Percentiles rank a stretch among this genome's conserved stretches.
Conservation (phyloP, 1,140 invertebrate genomes). For the Ptiloglossa arizonensis region DNA sequence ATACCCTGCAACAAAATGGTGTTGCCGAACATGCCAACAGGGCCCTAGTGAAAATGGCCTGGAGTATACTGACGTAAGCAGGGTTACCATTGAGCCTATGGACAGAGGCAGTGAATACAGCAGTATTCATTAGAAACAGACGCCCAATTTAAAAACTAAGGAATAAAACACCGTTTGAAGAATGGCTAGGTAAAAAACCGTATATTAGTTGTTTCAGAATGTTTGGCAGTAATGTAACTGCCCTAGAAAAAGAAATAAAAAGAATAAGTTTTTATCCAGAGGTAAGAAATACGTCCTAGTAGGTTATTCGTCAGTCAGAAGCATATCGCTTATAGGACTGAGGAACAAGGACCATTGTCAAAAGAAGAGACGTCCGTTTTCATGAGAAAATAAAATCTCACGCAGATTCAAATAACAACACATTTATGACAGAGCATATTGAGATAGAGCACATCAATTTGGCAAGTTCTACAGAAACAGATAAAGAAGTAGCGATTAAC, state of each 20-base stretch:
- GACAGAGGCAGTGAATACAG: constrained; percentile 12
- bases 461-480: neutral
- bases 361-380: constrained; percentile 5
- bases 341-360: neutral
- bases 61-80: neutral
- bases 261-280: constrained; percentile 7
- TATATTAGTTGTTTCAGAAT: neutral
- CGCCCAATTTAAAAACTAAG: constrained; percentile 7
- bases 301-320: constrained; percentile 17
- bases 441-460: neutral
- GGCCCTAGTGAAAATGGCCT: constrained; percentile 4
- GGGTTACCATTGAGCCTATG: neutral
- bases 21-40: neutral
- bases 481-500: neutral
- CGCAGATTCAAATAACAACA: neutral
- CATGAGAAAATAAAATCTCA: neutral
- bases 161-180: constrained; percentile 18
- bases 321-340: constrained; percentile 26
- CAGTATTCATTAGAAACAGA: neutral
- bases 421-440: neutral
- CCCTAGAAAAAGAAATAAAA: neutral
- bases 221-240: neutral
- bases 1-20: constrained; percentile 11
- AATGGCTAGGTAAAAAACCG: constrained; percentile 7
- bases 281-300: constrained; percentile 15